Percentiles rank a stretch among this genome's conserved stretches.
Conservation (phyloP, 53 echinoderm and acorn worm genomes). For the Stichopus horrens region DNA sequence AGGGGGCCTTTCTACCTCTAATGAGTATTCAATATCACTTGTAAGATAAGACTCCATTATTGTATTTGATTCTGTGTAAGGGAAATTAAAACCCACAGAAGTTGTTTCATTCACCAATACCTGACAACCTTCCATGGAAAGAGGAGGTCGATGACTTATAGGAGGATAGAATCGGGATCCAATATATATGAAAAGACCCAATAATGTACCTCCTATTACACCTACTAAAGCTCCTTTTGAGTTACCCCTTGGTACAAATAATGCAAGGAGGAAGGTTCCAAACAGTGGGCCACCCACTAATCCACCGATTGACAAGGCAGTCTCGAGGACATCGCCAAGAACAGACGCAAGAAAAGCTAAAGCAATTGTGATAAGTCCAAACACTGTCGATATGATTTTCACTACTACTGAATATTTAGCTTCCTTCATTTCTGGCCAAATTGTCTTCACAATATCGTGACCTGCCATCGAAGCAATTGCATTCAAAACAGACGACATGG, state of each 20-base stretch:
- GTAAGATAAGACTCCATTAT: background rate
- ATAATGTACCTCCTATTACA: slow-evolving; percentile 55
- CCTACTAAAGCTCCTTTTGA: slow-evolving; percentile 73
- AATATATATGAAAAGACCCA: slow-evolving; percentile 78
- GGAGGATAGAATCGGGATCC: slow-evolving; percentile 78
- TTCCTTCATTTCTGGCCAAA: slow-evolving; percentile 16
- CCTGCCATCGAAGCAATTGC: slow-evolving; percentile 33
- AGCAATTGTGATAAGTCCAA: slow-evolving; percentile 1
- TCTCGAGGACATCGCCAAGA: slow-evolving; percentile 15
- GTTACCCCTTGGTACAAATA: slow-evolving; percentile 5
- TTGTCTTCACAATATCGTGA: slow-evolving; percentile 25
- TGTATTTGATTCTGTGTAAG: background rate
- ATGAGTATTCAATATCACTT: background rate
- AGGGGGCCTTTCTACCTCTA: background rate
- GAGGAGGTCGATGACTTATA: slow-evolving; percentile 57
- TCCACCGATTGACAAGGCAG: slow-evolving; percentile 24
- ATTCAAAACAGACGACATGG: slow-evolving; percentile 38
- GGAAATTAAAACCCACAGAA: background rate
- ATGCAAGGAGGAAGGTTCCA: slow-evolving; percentile 10
- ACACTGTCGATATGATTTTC: slow-evolving; percentile 2
- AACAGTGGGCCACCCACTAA: slow-evolving; percentile 20
- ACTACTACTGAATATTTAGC: background rate
- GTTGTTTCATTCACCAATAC: background rate
- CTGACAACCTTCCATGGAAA: slow-evolving; percentile 65
- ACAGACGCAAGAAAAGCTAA: slow-evolving; percentile 34